Conservation (phyloP, 2,888 invertebrate species). For the Hydrotaea cyrtoneurina region DNA sequence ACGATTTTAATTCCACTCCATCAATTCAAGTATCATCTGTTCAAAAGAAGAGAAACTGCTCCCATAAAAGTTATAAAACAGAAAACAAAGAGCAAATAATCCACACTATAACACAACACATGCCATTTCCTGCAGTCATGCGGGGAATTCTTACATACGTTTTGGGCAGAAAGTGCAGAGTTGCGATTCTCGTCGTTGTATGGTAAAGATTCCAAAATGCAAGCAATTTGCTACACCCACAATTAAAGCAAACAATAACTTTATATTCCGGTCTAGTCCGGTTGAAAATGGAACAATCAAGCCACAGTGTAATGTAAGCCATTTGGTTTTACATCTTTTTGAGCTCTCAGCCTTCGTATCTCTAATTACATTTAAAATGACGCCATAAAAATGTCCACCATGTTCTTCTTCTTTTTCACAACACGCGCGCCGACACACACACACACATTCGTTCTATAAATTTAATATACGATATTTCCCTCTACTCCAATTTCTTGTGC, state of each 20-base stretch:
- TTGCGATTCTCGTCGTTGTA: too few species aligned
- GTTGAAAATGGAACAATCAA: background rate
- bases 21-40: too few species aligned
- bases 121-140: too few species aligned
- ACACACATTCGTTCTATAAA: background rate
- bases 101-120: too few species aligned
- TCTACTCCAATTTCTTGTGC: background rate
- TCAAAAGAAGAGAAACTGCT: too few species aligned
- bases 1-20: too few species aligned
- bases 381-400: constrained; percentile 9
- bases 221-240: background rate
- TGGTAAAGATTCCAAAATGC: too few species aligned
- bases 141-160: too few species aligned
- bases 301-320: constrained; percentile 11
- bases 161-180: too few species aligned
- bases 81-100: too few species aligned
- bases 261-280: background rate
- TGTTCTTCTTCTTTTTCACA: background rate
- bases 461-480: constrained; percentile 13
- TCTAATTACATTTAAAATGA: constrained; percentile 31
- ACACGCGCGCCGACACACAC: background rate
- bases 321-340: background rate
- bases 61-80: too few species aligned
- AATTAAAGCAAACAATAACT: background rate
- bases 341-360: background rate